These are phyloP conservation scores for Melopsittacus undulatus DNA, from an alignment of 2,797 vertebrate species.

Conservation along the genomic window DNA sequence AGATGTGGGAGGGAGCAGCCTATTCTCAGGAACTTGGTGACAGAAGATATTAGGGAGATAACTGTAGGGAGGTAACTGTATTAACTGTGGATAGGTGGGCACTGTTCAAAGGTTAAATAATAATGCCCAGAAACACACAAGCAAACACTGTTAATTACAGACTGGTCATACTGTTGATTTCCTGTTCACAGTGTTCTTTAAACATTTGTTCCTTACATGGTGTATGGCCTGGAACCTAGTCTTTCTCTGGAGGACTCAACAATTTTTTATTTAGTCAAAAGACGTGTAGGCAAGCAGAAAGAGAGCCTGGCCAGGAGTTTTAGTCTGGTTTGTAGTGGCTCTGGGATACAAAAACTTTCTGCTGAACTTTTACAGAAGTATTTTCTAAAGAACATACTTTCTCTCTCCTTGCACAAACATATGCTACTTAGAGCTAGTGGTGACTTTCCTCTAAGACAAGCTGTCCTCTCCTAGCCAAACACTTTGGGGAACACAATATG, in stretches of 20 bases:
- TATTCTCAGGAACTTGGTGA: not conserved
- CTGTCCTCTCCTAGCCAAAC: not conserved
- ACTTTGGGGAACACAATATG: not conserved
- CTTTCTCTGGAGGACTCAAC: fast-evolving
- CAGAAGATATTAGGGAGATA: not conserved
- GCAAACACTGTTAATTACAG: not conserved
- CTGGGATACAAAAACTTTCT: not conserved
- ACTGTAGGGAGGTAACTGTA: not conserved
- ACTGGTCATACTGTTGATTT: not conserved
- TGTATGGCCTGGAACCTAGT: not conserved
- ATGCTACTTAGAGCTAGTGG: not conserved
- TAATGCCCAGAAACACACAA: not conserved
- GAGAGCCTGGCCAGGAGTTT: not conserved
- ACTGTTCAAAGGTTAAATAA: not conserved
- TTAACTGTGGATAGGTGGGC: not conserved
- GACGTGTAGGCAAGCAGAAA: not conserved
- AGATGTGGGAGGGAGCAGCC: not conserved
- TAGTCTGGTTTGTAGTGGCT: not conserved
- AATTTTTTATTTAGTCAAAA: not conserved
- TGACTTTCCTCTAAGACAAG: not conserved
- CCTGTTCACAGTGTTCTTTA: not conserved
- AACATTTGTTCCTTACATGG: not conserved
- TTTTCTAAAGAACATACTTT: not conserved
- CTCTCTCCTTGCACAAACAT: not conserved
- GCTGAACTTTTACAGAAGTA: not conserved